Evolutionary conservation across 2,888 invertebrate genomes (phyloP), one percentile per base, ranked within the genome.

Genomic region (Tryphoninae sp.): DNA sequence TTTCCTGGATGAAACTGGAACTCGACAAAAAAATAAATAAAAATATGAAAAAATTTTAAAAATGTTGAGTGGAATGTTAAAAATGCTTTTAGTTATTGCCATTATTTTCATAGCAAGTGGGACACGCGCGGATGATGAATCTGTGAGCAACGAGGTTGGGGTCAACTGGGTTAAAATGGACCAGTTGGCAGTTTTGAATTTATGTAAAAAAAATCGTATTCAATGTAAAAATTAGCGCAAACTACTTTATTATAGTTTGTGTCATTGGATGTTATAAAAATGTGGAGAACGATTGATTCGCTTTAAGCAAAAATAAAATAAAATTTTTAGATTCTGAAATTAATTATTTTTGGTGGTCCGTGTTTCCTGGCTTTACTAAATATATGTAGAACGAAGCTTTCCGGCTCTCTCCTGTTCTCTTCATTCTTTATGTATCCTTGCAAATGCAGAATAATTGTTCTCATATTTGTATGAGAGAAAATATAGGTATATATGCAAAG

Each of bases 371-470:
- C 33, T 33, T 33, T 33, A 33, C 6, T 6, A 0, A 33, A 55
- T 19, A 22, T 55, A 55, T 55, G 19, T 13, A 55, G 19, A 9
- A 19, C 9, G 9, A 55, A 55, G 22, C 22, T 19, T 55, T 7
- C 65, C 67, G 64, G 33, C 62, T 71, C 13, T 53, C 33, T 9
- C 11, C 58, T 19, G 45, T 33, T 61, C 33, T 26, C 40, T 53
- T 40, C 22, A 42, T n/a, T 59, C 61, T 42, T 55, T 23, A 45
- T 77, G 45, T 72, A 51, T 58, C 55, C 42, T 16, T 45, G 42
- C 26, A 26, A 76, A 80, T 76, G 55, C 76, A 16, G 67, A 76
- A 76, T 76, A 53, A 80, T 62, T 74, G 62, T 79, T 58, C 55
- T 69, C 72, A n/a, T 58, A 16, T 40, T 78, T 33, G 6, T 33